Evolutionary conservation across 2,888 invertebrate genomes (phyloP), one percentile per base, ranked within the genome.

Genomic region (Trissolcus brochymenae): DNA sequence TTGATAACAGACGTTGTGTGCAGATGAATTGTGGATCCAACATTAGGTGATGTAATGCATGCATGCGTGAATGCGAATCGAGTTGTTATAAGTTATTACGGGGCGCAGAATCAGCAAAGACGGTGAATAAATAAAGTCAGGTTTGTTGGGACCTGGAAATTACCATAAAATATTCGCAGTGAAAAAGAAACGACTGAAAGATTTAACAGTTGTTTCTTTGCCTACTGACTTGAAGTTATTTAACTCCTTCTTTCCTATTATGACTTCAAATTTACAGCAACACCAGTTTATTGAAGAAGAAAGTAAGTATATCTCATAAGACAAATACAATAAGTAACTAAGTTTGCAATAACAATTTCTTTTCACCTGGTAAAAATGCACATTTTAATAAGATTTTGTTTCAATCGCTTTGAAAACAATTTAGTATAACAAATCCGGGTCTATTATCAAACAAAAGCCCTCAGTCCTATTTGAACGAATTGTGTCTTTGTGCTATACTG

Each of bases 21-120:
- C 62, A 60, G 57, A 43, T 74, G 78, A 66, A 66, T 57, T 59
- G 72, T 67, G 65, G 65, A 62, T 60, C 57, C 66, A 66, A 62
- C 55, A 67, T 68, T 74, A 78, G 78, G 61, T 50, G 55, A 73
- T 61, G 62, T 67, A 71, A 71, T 62, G 73, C 57, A 67, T 62
- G 73, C 57, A 66, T 60, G 60, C 14, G 62, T 61, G 74, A 62
- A 51, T 78, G 59, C 57, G 71, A 64, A 51, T 66, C 41, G 51
- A 70, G 61, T 78, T 78, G 74, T 78, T 78, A 73, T 78, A 73
- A 78, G 78, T 77, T 73, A 78, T 75, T 78, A 67, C 16, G 62
- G 40, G 50, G 53, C 29, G 61, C 70, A 66, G 55, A 70, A 62
- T 75, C 67, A 61, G 67, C 43, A 49, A 43, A 74, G 59, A 29